Conservation (phyloP, 2,888 invertebrate species). For the Trichopria drosophilae region DNA sequence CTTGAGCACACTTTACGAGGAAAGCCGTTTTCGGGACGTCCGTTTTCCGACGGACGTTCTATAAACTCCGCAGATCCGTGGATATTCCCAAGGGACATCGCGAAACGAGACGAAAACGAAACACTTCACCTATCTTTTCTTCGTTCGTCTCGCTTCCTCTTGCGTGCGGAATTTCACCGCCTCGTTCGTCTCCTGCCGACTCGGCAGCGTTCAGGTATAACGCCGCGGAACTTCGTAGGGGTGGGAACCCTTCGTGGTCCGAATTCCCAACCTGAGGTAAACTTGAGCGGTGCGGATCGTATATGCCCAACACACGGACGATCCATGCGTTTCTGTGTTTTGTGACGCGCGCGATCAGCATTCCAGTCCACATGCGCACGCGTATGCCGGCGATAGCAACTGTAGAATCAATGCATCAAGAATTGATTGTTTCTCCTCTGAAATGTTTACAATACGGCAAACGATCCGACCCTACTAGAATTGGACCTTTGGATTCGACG, state of each 20-base stretch:
- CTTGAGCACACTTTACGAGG: too few relatives aligned
- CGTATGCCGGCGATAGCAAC: too few relatives aligned
- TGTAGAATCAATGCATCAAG: too few relatives aligned
- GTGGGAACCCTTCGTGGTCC: constrained; percentile 50
- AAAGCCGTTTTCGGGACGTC: too few relatives aligned
- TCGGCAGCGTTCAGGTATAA: constrained; percentile 39
- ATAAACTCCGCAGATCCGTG: constrained; percentile 13
- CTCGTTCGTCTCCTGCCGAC: too few relatives aligned
- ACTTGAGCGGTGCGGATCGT: constrained; percentile 32
- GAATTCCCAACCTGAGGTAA: constrained; percentile 55
- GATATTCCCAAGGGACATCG: constrained; percentile 41
- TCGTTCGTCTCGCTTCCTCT: constrained; percentile 24
- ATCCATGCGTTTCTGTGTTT: constrained; percentile 39
- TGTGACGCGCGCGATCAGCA: too few relatives aligned
- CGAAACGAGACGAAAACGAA: constrained; percentile 33
- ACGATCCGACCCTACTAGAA: too few relatives aligned
- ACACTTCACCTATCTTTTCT: constrained; percentile 14
- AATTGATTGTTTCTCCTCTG: too few relatives aligned
- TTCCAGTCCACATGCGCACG: too few relatives aligned
- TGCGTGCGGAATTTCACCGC: too few relatives aligned
- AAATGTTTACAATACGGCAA: too few relatives aligned
- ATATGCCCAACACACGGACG: constrained; percentile 17
- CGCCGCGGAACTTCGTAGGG: constrained; percentile 43
- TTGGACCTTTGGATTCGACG: too few relatives aligned
- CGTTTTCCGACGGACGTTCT: constrained; percentile 13